A percentile compares a stretch with the other conserved stretches of the same genome.
phyloP scores from a whole-genome alignment of 2,888 invertebrate genomes.

The Scaptomyza parva region DNA sequence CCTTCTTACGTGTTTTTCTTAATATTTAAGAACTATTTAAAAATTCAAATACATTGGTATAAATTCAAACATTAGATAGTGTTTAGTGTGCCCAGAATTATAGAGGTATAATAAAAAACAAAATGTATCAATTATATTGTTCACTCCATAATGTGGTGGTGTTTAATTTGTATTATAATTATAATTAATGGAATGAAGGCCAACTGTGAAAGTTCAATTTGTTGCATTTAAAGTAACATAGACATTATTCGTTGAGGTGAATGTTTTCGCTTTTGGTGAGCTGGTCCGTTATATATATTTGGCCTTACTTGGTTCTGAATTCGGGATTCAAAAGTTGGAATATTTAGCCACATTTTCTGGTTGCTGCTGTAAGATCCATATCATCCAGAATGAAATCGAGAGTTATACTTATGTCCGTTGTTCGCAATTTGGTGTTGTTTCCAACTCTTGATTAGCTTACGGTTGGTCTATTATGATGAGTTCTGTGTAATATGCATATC shows the following conservation, averaged over 20 bases:
- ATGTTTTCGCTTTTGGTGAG: neutral
- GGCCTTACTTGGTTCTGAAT: neutral
- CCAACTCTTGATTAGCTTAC: neutral
- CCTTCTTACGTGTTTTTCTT: too few species aligned
- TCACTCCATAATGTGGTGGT: too few species aligned
- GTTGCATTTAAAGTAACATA: neutral
- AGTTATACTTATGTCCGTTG: conserved; percentile 3
- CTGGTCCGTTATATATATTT: neutral
- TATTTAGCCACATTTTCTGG: neutral
- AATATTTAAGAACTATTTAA: too few species aligned
- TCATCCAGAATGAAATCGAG: conserved; percentile 14
- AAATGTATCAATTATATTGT: too few species aligned
- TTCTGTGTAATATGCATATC: neutral
- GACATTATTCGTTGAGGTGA: neutral
- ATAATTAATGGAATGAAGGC: too few species aligned
- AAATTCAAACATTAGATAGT: too few species aligned
- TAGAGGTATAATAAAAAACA: too few species aligned
- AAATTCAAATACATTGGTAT: too few species aligned
- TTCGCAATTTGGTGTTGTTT: neutral
- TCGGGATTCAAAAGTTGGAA: neutral
- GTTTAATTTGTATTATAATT: neutral
- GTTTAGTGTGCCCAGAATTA: too few species aligned
- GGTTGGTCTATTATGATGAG: neutral
- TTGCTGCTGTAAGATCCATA: neutral
- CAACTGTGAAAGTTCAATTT: neutral